These are phyloP conservation scores for Stichopus horrens DNA, from an alignment of 53 echinoderm and acorn worm species.

Conservation along the genomic window DNA sequence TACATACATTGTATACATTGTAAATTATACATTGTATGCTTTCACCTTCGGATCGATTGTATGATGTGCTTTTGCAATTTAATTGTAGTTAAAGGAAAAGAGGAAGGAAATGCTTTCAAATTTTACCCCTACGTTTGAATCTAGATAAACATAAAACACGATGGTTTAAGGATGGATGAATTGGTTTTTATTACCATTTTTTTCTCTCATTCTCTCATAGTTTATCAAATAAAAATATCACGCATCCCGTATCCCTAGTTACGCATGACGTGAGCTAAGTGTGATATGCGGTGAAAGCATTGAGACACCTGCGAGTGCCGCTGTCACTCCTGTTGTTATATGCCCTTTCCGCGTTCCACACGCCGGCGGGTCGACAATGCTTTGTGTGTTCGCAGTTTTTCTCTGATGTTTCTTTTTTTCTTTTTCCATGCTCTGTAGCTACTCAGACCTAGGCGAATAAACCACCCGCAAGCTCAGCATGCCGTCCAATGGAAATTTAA, in stretches of 20 bases:
- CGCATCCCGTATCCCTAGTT: background rate
- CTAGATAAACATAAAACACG: too few relatives aligned
- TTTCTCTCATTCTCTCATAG: too few relatives aligned
- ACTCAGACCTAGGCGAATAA: background rate
- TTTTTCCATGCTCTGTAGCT: background rate
- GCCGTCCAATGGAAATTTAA: constrained; percentile 30
- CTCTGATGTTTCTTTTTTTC: constrained; percentile 4
- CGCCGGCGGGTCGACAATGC: constrained; percentile 11
- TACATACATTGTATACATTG: too few relatives aligned
- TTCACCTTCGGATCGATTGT: too few relatives aligned
- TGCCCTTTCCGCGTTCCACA: constrained; percentile 2
- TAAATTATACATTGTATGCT: too few relatives aligned
- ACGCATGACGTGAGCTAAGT: background rate
- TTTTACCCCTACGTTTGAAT: too few relatives aligned
- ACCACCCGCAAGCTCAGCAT: constrained; percentile 39
- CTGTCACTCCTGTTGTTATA: constrained; percentile 20
- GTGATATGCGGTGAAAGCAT: background rate
- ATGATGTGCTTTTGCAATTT: too few relatives aligned
- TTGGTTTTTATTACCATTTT: too few relatives aligned
- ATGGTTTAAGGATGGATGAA: too few relatives aligned
- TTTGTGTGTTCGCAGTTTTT: background rate
- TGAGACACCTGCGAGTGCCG: constrained; percentile 20
- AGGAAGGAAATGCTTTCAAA: too few relatives aligned
- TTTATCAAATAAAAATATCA: background rate
- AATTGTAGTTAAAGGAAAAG: too few relatives aligned